A percentile compares a stretch with the other conserved stretches of the same genome.
These are phyloP conservation scores for Ditula angustiorana DNA, from an alignment of 2,888 invertebrate genomes.

Conservation along the genomic window DNA sequence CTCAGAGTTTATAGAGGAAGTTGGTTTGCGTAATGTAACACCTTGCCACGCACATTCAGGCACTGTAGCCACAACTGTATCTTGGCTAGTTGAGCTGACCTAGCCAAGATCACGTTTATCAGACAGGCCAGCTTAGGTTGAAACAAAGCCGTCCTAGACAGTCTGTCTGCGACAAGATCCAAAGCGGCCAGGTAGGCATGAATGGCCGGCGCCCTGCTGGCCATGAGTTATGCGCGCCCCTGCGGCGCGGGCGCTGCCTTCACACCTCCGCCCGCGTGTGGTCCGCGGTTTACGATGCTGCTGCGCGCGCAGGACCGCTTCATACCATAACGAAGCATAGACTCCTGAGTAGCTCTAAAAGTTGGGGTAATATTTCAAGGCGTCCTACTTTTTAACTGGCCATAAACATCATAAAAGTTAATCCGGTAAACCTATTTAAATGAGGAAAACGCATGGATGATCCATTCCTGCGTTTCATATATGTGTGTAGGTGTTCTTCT, in stretches of 20 bases:
- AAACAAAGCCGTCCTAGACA: constrained; percentile 66
- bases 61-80: too few species aligned
- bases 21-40: too few species aligned
- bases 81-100: background rate
- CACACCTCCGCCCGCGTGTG: constrained; percentile 85
- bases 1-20: too few species aligned
- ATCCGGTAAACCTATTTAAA: too few species aligned
- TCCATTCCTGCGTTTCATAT: too few species aligned
- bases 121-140: constrained; percentile 12
- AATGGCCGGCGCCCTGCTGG: constrained; percentile 83
- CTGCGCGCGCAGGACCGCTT: constrained; percentile 60
- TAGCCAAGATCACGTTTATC: background rate
- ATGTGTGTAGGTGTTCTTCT: too few species aligned
- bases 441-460: too few species aligned
- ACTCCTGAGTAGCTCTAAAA: too few species aligned
- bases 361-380: too few species aligned
- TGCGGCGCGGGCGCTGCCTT: constrained; percentile 79
- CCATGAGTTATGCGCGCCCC: constrained; percentile 83
- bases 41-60: background rate
- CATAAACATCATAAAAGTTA: too few species aligned
- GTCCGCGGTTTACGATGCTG: constrained; percentile 82
- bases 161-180: constrained; percentile 70
- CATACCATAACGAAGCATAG: constrained; percentile 49
- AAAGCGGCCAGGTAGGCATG: constrained; percentile 76
- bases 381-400: too few species aligned